Conservation (phyloP, 2,113 vertebrate genomes). For the Elgaria multicarinata region DNA sequence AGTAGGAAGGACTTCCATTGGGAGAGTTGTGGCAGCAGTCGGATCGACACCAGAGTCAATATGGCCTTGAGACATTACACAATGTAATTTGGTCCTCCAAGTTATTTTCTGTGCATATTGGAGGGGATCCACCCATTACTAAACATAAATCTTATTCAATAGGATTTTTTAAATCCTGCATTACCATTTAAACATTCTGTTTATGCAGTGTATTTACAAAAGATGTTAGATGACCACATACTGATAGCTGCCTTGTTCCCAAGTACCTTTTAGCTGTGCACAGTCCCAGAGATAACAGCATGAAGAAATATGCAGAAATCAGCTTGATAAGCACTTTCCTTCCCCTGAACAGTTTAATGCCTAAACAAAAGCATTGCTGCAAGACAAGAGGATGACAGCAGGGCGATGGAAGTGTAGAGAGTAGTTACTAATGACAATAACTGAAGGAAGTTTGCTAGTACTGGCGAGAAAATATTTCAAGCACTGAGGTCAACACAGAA, state of each 20-base stretch:
- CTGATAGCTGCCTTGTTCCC: neutral
- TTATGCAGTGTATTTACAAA: neutral
- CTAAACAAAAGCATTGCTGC: neutral
- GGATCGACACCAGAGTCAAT: neutral
- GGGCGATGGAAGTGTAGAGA: neutral
- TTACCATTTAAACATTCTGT: neutral
- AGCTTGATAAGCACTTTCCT: neutral
- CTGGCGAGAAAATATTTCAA: neutral
- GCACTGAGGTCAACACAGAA: neutral
- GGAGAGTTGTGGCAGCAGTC: neutral
- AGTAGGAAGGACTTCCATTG: neutral
- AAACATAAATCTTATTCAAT: neutral
- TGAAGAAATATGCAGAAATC: neutral
- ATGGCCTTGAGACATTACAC: neutral
- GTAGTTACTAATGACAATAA: neutral
- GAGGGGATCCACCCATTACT: neutral
- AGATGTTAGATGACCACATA: no score
- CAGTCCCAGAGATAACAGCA: neutral
- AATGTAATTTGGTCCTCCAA: neutral
- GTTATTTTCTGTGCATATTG: neutral
- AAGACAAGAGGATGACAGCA: neutral
- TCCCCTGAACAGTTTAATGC: neutral
- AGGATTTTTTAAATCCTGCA: neutral
- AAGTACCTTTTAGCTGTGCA: neutral
- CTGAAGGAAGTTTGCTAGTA: neutral